phyloP scores from a whole-genome alignment of 2,797 vertebrate genomes.

The Neoniphon sammara region DNA sequence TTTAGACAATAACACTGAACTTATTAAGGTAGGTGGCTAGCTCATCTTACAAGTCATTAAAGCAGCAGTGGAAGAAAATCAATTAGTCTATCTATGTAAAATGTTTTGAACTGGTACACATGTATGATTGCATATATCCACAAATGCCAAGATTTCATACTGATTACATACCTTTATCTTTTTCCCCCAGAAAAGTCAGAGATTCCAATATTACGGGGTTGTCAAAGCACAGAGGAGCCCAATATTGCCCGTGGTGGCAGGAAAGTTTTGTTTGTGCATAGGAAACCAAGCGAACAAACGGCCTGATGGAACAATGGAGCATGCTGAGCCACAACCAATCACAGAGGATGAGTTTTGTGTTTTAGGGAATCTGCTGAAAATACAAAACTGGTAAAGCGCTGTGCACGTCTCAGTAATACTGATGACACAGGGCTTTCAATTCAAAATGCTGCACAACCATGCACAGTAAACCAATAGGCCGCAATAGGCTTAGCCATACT shows the following conservation, averaged over 20 bases:
- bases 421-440: slow-evolving; percentile 84
- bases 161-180: slow-evolving; percentile 77
- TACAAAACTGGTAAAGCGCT: slow-evolving; percentile 83
- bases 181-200: slow-evolving; percentile 64
- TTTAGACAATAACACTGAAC: slow-evolving; percentile 9
- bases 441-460: slow-evolving; percentile 71
- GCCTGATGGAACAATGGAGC: slow-evolving; percentile 77
- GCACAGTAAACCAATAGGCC: slow-evolving; percentile 51
- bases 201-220: slow-evolving; percentile 71
- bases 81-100: not conserved
- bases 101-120: not conserved
- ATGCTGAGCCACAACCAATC: slow-evolving; percentile 79
- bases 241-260: slow-evolving; percentile 76
- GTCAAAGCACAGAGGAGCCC: slow-evolving; percentile 75
- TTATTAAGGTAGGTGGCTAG: not conserved
- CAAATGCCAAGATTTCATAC: not conserved
- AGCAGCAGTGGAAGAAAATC: not conserved
- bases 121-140: not conserved
- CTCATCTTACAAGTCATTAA: slow-evolving; percentile 35
- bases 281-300: slow-evolving; percentile 79
- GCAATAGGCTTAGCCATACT: slow-evolving; percentile 19
- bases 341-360: slow-evolving; percentile 79
- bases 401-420: slow-evolving; percentile 76
- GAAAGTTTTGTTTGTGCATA: slow-evolving; percentile 82
- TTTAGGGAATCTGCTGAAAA: slow-evolving; percentile 89